A percentile compares a stretch with the other conserved stretches of the same genome.
Conservation (phyloP, 2,113 vertebrate genomes). For the Charina bottae region DNA sequence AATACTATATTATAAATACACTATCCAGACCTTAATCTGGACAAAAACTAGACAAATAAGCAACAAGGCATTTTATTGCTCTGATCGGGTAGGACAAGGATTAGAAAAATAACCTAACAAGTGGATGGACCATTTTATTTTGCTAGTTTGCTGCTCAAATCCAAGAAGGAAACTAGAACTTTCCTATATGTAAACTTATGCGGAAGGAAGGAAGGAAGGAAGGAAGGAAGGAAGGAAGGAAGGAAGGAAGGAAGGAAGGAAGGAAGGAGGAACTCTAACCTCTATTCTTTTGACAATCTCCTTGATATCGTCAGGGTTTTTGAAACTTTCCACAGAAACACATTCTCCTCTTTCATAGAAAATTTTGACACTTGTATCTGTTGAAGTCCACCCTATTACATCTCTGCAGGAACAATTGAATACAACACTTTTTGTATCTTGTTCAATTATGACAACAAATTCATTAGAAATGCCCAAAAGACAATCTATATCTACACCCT, state of each 20-base stretch:
- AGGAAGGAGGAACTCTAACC: conserved; percentile 75
- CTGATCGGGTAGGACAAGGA: not conserved
- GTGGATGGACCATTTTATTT: not conserved
- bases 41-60: not conserved
- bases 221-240: not conserved
- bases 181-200: not conserved
- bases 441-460: conserved; percentile 89
- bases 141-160: not conserved
- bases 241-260: not conserved
- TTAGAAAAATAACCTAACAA: not conserved
- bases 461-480: conserved; percentile 91
- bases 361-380: conserved; percentile 88
- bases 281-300: conserved; percentile 94
- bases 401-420: conserved; percentile 95
- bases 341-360: conserved; percentile 96
- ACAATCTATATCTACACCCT: conserved; percentile 88
- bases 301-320: conserved; percentile 89
- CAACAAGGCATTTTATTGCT: not conserved
- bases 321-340: conserved; percentile 89
- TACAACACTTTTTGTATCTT: conserved; percentile 89
- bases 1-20: conserved; percentile 22
- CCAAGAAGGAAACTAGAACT: not conserved
- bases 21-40: conserved; percentile 15
- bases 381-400: conserved; percentile 94
- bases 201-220: not conserved